Evolutionary conservation across 2,113 vertebrate genomes (phyloP).

Genomic region (Heloderma charlesbogerti): DNA sequence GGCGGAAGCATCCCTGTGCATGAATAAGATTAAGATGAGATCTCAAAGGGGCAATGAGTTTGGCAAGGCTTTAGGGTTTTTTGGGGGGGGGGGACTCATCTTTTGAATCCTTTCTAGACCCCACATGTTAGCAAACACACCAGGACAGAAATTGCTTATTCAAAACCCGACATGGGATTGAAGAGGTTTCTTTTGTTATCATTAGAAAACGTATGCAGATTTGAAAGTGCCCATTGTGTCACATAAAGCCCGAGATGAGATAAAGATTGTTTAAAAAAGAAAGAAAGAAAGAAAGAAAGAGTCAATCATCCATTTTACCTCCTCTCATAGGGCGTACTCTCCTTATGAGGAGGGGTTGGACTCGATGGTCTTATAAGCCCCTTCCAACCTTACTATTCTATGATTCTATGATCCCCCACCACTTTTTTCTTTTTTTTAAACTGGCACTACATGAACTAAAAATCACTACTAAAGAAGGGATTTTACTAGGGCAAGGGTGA

Average conservation of each 20-base stretch:
- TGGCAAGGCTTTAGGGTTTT: conserved; percentile 36
- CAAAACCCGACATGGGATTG: conserved; percentile 26
- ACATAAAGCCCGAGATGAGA: neutral
- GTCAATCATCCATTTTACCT: neutral
- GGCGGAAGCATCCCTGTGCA: conserved; percentile 37
- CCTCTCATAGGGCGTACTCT: neutral
- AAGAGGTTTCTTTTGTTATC: conserved; percentile 1
- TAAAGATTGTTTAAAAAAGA: neutral
- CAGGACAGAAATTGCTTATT: conserved; percentile 14
- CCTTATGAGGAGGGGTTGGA: no score
- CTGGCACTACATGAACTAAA: neutral
- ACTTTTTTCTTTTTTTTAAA: neutral
- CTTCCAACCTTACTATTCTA: no score
- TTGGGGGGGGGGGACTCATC: conserved; percentile 24
- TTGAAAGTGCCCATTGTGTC: neutral
- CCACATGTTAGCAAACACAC: neutral
- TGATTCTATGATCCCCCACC: no score
- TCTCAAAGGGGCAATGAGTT: conserved; percentile 49
- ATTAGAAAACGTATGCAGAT: neutral
- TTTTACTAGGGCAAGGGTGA: neutral
- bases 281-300: neutral
- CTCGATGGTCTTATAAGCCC: no score
- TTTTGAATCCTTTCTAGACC: conserved; percentile 50
- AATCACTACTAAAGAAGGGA: neutral
- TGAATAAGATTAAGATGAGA: conserved; percentile 52